Evolutionary conservation across 1,140 invertebrate species (phyloP), one percentile per base, ranked within the genome.

Genomic region (Psilanteris sp.): DNA sequence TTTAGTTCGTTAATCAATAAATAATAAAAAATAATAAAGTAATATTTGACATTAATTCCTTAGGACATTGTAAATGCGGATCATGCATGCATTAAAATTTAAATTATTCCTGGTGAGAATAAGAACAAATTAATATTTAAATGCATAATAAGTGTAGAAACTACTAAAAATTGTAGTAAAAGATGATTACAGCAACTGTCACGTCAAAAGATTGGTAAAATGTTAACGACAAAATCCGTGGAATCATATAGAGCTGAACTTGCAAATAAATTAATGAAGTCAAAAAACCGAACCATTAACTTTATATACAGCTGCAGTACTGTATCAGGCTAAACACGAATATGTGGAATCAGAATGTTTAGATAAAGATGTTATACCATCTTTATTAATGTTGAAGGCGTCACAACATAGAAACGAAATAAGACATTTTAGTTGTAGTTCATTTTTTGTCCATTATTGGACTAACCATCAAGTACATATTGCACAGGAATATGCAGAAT

Each of bases 381-480:
- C 43, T 1, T 4, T 68, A 4, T 16, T 50, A 9, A 48, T 32
- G 4, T 22, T 70, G 41, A 10, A 2, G 5, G 10, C 15, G 3
- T 18, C 14, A 1, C 7, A 26, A 27, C 34, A 24, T 32, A 3
- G 34, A 0, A 50, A 52, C 8, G 27, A 43, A 43, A 70, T 59
- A 3, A 2, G 6, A 1, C 8, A 15, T 0, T 1, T 52, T 1
- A 14, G 31, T 8, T 7, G 31, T 1, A 41, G 39, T 7, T 44
- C 36, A 0, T 41, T 59, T 32, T 10, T 13, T 7, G 14, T 59
- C 1, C 14, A 14, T 0, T 59, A 59, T 29, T 41, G 26, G 27
- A 57, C 44, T 1, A 70, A 59, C 36, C 6, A 10, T 1, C 52
- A 41, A 15, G 5, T 24, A 1, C 37, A 32, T 2, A 36, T 36